Base-by-base conservation (phyloP, 1,140 invertebrate species). In the Aphaenogaster ashmeadi region DNA sequence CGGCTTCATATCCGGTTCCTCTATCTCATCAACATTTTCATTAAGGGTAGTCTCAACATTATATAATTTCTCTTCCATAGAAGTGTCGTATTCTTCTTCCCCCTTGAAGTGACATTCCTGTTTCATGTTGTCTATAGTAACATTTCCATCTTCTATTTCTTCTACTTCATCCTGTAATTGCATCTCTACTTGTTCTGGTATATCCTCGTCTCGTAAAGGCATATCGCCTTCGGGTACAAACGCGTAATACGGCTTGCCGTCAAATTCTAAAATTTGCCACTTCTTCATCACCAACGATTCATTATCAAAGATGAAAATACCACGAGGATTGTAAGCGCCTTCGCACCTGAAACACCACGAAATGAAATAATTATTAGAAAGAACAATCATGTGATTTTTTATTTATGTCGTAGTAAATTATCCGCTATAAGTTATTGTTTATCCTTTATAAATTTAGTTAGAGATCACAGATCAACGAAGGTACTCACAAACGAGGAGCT, bases 261-360 rank as follows among this genome's bases (percentile, higher is more conserved):
- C 94, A 74, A 95, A 95, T 38, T 95, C 95, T 60, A 95, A 88
- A 56, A 95, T 95, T 80, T 95, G 95, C 95, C 95, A 95, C 72
- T 95, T 95, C 47, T 92, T 93, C 95, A 95, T 95, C 5, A 95
- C 91, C 15, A 95, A 91, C 8, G 95, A 95, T 75, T 95, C 95
- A 62, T 94, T 93, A 44, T 94, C 93, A 88, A 94, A 94, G 87
- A 95, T 92, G 83, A 95, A 95, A 67, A 95, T 91, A 21, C 95
- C 95, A 36, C 92, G 93, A 3, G 87, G 67, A 56, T 91, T 91
- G 74, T 90, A 88, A 36, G 58, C 90, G 80, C 86, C 88, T 44
- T 87, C 88, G 18, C 83, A 94, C 84, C 95, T 95, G 94, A 93
- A 95, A 95, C 94, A 95, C 58, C 62, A 90, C 58, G 44, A 58